Base-by-base conservation (phyloP, 1,140 invertebrate genomes). In the Phymastichus coffea region DNA sequence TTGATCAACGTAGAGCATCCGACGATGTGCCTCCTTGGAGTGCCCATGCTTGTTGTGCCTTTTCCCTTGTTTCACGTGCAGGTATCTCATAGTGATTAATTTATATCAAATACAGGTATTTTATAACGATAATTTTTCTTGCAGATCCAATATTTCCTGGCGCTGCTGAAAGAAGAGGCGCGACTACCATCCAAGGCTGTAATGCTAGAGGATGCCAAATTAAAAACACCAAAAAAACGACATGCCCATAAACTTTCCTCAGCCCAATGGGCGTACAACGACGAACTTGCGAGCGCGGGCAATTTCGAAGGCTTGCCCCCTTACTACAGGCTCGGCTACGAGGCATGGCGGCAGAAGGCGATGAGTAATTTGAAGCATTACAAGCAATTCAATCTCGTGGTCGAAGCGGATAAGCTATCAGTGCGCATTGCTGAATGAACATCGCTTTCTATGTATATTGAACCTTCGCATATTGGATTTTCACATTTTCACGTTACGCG, bases 11-110 rank as follows among this genome's bases (percentile, higher is more conserved):
- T 87, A 0, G 73, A 86, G 48, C 84, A 86, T 68, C 88, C 89
- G 0, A 84, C 82, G 8, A 85, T 94, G 84, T 83, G 80, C 46
- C 86, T 94, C 54, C 79, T 93, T 30, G 91, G 90, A 14, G 75
- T 93, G 14, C 83, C 85, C 0, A 82, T 19, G 7, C 10, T 6
- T 14, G 82, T 88, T 1, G 75, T 86, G 46, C 86, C 88, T 0
- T 90, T 91, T 70, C 84, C 85, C 15, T 75, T 87, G 66, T 90
- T 89, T 75, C 82, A 92, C 64, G 76, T 85, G 40, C 89, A 91
- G 80, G 84, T 89, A 74, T 40, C 4, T 22, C 14, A 40, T 14
- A 10, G 7, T 22, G 0, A 9, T 19, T 22, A 44, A 55, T 9
- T 20, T 19, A 7, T 3, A 15, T 15, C 4, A 33, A 33, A 19